These are phyloP conservation scores for Sebastes matsubarae DNA, from an alignment of 2,797 vertebrate genomes.

Conservation along the genomic window DNA sequence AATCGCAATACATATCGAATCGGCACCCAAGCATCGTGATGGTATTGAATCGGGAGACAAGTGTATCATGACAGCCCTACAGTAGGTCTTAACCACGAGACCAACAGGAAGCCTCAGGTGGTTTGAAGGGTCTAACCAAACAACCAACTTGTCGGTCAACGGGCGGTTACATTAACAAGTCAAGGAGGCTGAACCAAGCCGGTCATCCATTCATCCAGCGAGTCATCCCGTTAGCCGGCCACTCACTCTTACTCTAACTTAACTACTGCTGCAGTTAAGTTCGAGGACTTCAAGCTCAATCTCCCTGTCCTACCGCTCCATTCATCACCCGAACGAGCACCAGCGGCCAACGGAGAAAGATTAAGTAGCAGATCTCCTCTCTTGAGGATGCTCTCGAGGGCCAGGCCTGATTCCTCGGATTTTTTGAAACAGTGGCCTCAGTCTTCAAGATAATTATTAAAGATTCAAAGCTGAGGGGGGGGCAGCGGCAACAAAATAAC, in stretches of 20 bases:
- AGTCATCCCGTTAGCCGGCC: conserved; percentile 11
- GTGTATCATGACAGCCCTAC: too few species aligned
- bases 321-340: conserved; percentile 64
- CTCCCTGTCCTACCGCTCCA: conserved; percentile 39
- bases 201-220: conserved; percentile 28
- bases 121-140: not conserved
- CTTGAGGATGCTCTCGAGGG: conserved; percentile 45
- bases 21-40: too few species aligned
- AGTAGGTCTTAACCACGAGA: not conserved
- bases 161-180: too few species aligned
- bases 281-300: conserved; percentile 47
- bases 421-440: conserved; percentile 60
- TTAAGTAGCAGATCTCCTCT: conserved; percentile 53
- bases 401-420: conserved; percentile 21
- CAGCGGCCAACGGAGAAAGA: conserved; percentile 56
- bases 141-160: not conserved
- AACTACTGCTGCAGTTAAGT: conserved; percentile 34
- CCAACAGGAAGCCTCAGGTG: not conserved
- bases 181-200: not conserved
- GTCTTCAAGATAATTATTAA: conserved; percentile 70
- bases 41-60: too few species aligned
- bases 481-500: conserved; percentile 53
- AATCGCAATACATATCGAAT: too few species aligned
- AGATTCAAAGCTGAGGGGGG: conserved; percentile 65
- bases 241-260: conserved; percentile 22